These are phyloP conservation scores for Alosa sapidissima DNA, from an alignment of 2,797 vertebrate species.

Conservation along the genomic window DNA sequence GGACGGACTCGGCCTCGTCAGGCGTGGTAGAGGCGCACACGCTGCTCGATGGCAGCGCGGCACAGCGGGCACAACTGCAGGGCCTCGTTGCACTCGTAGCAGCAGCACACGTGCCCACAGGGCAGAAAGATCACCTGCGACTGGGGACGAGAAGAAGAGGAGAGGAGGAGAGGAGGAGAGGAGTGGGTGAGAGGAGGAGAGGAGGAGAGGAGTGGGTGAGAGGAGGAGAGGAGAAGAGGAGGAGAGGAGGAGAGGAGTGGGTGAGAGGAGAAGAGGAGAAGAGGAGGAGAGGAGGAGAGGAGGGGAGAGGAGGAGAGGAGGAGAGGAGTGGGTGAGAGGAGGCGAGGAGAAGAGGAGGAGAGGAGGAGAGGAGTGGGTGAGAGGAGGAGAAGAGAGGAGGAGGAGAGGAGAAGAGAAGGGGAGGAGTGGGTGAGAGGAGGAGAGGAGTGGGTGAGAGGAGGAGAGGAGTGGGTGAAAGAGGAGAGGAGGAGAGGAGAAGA, in stretches of 20 bases:
- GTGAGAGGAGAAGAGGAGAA: too few relatives aligned
- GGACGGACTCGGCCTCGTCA: constrained; percentile 46
- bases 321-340: too few relatives aligned
- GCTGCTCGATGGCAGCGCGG: constrained; percentile 78
- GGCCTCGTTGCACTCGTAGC: constrained; percentile 79
- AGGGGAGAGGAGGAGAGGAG: too few relatives aligned
- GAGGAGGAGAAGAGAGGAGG: neutral
- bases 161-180: neutral
- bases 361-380: too few relatives aligned
- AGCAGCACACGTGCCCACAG: constrained; percentile 95
- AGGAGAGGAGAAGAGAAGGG: too few relatives aligned
- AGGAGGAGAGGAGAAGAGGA: too few relatives aligned
- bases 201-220: neutral
- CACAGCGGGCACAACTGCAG: constrained; percentile 86
- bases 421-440: too few relatives aligned
- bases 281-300: constrained; percentile 39
- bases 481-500: too few relatives aligned
- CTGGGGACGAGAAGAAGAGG: constrained; percentile 64
- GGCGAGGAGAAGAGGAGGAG: too few relatives aligned
- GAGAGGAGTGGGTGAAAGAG: too few relatives aligned
- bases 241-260: neutral
- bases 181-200: neutral
- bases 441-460: too few relatives aligned
- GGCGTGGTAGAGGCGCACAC: constrained; percentile 76
- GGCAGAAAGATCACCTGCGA: constrained; percentile 88